A percentile compares a stretch with the other conserved stretches of the same genome.
These are phyloP conservation scores for Peromyscus nudipes DNA, from an alignment of 2,797 vertebrate species.

Conservation along the genomic window DNA sequence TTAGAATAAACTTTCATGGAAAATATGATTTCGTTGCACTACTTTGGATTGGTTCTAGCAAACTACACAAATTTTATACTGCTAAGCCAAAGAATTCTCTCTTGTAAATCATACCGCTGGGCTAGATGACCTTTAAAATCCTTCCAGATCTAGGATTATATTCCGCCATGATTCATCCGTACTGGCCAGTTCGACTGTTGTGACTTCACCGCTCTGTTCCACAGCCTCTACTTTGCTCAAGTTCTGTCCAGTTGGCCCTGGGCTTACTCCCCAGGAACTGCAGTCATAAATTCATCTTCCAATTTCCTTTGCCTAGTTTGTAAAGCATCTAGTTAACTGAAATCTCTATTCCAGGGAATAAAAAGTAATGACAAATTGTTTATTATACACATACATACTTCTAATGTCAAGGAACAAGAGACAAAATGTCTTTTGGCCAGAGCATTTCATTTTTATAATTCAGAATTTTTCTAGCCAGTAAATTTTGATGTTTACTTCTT, in stretches of 20 bases:
- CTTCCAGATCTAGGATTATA: slow-evolving; percentile 46
- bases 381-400: slow-evolving; percentile 66
- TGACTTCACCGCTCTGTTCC: slow-evolving; percentile 67
- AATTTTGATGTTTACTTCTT: slow-evolving; percentile 51
- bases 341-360: slow-evolving; percentile 59
- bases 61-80: slow-evolving; percentile 45
- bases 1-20: slow-evolving; percentile 22
- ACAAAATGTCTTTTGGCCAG: slow-evolving; percentile 67
- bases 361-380: slow-evolving; percentile 68
- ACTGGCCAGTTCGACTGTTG: slow-evolving; percentile 48
- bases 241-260: slow-evolving; percentile 60
- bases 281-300: slow-evolving; percentile 70
- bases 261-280: slow-evolving; percentile 68
- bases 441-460: slow-evolving; percentile 63
- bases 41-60: slow-evolving; percentile 46
- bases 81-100: slow-evolving; percentile 28
- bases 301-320: slow-evolving; percentile 75
- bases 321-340: slow-evolving; percentile 72
- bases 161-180: slow-evolving; percentile 71
- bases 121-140: slow-evolving; percentile 73
- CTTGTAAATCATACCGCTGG: slow-evolving; percentile 64
- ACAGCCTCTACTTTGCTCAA: slow-evolving; percentile 47
- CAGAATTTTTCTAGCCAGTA: slow-evolving; percentile 47
- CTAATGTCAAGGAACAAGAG: slow-evolving; percentile 51
- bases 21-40: slow-evolving; percentile 51